These are phyloP conservation scores for Daphoenositta chrysoptera DNA, from an alignment of 2,113 vertebrate species.

Conservation along the genomic window DNA sequence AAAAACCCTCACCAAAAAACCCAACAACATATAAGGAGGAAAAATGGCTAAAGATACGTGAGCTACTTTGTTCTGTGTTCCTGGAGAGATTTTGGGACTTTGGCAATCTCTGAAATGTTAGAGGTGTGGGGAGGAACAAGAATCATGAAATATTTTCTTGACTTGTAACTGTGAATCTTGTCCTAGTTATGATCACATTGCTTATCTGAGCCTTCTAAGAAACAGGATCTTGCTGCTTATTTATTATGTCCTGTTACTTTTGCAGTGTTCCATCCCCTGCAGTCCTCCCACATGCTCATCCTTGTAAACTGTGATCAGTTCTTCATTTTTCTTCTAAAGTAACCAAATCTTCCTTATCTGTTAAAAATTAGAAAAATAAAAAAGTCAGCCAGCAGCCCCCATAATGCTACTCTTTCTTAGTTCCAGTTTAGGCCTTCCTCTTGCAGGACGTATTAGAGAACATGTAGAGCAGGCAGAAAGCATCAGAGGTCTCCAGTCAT, in stretches of 20 bases:
- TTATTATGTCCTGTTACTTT: background rate
- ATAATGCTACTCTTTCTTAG: background rate
- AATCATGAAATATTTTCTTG: background rate
- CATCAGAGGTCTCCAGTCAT: background rate
- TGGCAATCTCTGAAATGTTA: background rate
- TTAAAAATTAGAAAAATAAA: background rate
- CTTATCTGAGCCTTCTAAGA: background rate
- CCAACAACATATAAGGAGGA: too few species aligned
- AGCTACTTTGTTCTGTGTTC: background rate
- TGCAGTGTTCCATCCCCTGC: background rate
- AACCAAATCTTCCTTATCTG: background rate
- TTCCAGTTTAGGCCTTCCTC: background rate
- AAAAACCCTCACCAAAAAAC: too few species aligned
- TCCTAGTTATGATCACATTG: background rate
- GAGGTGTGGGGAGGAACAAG: background rate
- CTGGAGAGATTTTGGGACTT: background rate
- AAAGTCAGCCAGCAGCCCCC: background rate
- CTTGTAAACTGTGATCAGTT: background rate
- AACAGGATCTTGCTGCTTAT: background rate
- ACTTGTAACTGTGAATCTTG: background rate
- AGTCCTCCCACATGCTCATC: background rate
- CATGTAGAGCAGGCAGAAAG: background rate
- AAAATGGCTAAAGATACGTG: background rate
- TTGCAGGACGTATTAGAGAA: background rate
- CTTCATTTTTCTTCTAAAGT: background rate